Evolutionary conservation across 2,797 vertebrate species (phyloP), one percentile per base, ranked within the genome.

Genomic region (Sebastes kiyomatsui): DNA sequence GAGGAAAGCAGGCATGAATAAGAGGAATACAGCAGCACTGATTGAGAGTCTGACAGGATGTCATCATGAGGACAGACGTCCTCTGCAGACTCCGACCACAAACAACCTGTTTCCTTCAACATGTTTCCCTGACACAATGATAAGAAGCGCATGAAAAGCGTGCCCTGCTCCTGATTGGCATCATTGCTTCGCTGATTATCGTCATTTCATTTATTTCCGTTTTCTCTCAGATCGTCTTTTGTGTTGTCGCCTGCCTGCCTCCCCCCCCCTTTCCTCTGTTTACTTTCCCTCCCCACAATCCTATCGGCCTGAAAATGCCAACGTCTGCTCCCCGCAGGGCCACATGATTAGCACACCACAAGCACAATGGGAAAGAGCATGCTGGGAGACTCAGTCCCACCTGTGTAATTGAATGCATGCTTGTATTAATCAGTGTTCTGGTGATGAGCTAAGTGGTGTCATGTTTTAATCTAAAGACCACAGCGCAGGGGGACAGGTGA

Each of bases 371-470:
- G 30, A 27, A 28, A 49, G 22, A 62, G 2, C 69, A 14, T 27
- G 22, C 60, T 60, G 23, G 52, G 55, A 64, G 32, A 54, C 11
- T 3, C 6, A 33, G 68, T 66, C 66, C 35, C 73, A 75, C 72
- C 33, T 70, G 42, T 7, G 23, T 20, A 33, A 22, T 35, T 79
- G 6, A 60, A 79, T 38, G 7, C 14, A 38, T 49, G 13, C 27
- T 49, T 23, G 32, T 55, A 16, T 49, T 79, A 71, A 83, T 85
- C n/a, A 46, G 38, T 16, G 38, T 42, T 42, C 38, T 42, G 38
- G 38, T 14, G 38, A 16, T 42, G 38, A 42, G 14, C 38, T 42
- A 42, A 42, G 38, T 42, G 38, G 38, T 38, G 35, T 38, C 12
- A 56, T 66, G n/a, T 28, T 78, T 80, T 68, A 68, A 76, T 61